Evolutionary conservation across 2,888 invertebrate genomes (phyloP), one percentile per base, ranked within the genome.

Genomic region (Ophion costatus): DNA sequence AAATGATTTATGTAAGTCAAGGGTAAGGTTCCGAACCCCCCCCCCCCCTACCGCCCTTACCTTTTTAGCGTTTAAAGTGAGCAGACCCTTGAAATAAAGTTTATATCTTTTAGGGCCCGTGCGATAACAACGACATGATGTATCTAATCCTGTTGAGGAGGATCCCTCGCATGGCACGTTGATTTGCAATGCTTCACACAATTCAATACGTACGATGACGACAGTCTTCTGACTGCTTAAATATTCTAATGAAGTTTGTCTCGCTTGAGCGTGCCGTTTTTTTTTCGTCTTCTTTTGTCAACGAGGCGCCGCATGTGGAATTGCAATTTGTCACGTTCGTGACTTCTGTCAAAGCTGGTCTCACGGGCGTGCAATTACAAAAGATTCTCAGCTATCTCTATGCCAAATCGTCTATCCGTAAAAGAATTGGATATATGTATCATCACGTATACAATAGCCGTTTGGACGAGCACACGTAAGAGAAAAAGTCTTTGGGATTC

Each of bases 211-310:
- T 20, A 33, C 24, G 73, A 66, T 63, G 79, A 64, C 73, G 56
- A 80, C 5, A 22, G 73, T 22, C 42, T 22, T 56, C 7, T 45
- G 71, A 38, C 80, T 83, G 57, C 57, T 78, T n/a, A 24, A 75
- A 84, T 59, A 79, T 84, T 70, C 57, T 42, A 79, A 76, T 79
- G 56, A 67, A 84, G 70, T 70, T 82, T 69, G 75, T 79, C 59
- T 73, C 70, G 77, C n/a, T 59, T 57, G 59, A 77, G 66, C 67
- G 11, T 17, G 59, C 24, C 14, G 10, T 77, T 66, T 64, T 80
- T 76, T n/a, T 56, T 71, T 71, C n/a, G 33, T 45, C 63, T 56
- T 57, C 75, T 59, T 82, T 76, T 76, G 71, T 82, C 61, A 61
- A 51, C 29, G 38, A 5, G 51, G 45, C 61, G 74, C 20, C 70